Percentiles rank a stretch among this genome's conserved stretches.
Evolutionary conservation across 1,140 invertebrate genomes (phyloP).

Genomic region (Trichonephila clavipes): DNA sequence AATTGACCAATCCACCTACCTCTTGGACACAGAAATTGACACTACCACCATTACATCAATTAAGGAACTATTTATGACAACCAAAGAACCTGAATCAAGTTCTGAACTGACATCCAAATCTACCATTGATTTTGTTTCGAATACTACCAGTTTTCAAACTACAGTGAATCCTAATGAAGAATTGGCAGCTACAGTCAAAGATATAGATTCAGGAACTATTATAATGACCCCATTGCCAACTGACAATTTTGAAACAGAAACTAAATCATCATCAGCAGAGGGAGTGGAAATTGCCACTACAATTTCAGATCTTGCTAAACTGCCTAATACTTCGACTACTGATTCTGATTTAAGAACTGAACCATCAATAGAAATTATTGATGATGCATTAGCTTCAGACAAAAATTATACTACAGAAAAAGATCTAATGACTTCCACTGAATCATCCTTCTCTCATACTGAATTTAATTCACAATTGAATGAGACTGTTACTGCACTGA

Average conservation of each 20-base stretch:
- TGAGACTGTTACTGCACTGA: not conserved
- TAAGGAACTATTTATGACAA: not conserved
- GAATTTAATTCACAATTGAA: not conserved
- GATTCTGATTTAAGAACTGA: not conserved
- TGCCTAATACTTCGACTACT: not conserved
- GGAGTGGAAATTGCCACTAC: not conserved
- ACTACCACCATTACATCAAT: not conserved
- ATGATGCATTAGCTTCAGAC: not conserved
- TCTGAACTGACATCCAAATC: not conserved
- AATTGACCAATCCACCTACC: not conserved
- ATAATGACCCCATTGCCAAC: not conserved
- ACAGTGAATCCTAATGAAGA: not conserved
- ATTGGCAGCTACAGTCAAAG: not conserved
- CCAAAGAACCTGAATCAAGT: not conserved
- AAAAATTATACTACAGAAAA: not conserved
- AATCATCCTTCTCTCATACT: not conserved
- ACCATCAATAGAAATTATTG: not conserved
- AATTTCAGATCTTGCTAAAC: not conserved
- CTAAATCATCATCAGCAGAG: not conserved
- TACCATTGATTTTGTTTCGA: not conserved
- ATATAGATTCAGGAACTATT: not conserved
- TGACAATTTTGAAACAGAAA: not conserved
- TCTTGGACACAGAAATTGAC: not conserved
- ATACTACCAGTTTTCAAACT: not conserved
- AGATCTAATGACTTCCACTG: not conserved